Evolutionary conservation across 2,113 vertebrate species (phyloP).

Genomic region (Macaca mulatta): DNA sequence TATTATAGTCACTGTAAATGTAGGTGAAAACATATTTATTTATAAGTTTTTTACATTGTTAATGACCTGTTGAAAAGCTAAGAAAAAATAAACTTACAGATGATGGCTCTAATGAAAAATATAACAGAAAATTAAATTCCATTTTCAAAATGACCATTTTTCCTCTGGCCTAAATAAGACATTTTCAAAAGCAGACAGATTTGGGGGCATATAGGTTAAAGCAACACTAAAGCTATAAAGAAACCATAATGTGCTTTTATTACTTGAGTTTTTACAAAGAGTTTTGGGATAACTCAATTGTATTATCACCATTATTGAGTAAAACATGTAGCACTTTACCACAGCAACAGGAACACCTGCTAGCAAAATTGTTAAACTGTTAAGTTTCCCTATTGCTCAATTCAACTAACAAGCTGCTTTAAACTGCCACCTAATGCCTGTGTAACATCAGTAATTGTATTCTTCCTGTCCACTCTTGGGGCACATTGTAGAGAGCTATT

Average conservation of each 20-base stretch:
- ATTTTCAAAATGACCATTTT: slow-evolving; percentile 30
- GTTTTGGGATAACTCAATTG: slow-evolving; percentile 20
- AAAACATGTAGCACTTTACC: slow-evolving; percentile 69
- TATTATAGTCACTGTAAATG: not conserved
- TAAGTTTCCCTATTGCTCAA: slow-evolving; percentile 70
- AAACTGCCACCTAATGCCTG: slow-evolving; percentile 73
- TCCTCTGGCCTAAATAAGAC: not conserved
- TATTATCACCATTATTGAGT: slow-evolving; percentile 46
- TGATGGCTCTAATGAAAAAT: not conserved
- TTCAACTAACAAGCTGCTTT: slow-evolving; percentile 80
- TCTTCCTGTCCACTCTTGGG: slow-evolving; percentile 64
- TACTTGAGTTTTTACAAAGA: not conserved
- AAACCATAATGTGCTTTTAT: slow-evolving; percentile 64
- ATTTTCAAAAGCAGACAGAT: slow-evolving; percentile 42
- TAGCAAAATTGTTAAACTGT: slow-evolving; percentile 74
- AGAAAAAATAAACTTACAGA: not conserved
- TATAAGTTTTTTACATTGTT: not conserved
- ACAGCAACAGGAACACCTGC: slow-evolving; percentile 76
- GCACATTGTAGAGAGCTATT: slow-evolving; percentile 72
- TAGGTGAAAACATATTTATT: not conserved
- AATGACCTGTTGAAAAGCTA: not conserved
- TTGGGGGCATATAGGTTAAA: slow-evolving; percentile 38
- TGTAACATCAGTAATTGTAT: slow-evolving; percentile 23
- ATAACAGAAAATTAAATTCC: not conserved
- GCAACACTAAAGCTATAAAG: slow-evolving; percentile 35